A percentile compares a stretch with the other conserved stretches of the same genome.
Conservation (phyloP, 2,797 vertebrate species). For the Rhyacichthys aspro region DNA sequence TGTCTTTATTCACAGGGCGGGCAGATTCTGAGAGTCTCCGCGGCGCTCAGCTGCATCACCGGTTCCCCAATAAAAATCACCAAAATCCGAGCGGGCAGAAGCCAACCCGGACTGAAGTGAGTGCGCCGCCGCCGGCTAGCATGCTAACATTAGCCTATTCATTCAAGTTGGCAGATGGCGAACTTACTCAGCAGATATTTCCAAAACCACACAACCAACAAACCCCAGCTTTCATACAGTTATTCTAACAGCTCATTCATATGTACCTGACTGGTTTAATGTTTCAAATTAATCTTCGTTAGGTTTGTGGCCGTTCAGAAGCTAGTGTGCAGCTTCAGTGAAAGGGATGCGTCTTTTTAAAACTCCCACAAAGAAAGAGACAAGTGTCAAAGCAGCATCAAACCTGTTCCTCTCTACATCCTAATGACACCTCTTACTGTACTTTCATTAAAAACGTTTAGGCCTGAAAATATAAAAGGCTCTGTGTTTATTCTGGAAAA, state of each 20-base stretch:
- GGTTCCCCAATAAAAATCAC: slow-evolving; percentile 84
- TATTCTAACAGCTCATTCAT: not conserved
- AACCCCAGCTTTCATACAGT: accelerated
- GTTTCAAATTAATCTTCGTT: not conserved
- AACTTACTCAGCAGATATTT: slow-evolving; percentile 2
- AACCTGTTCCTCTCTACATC: too few species aligned
- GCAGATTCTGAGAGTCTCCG: slow-evolving; percentile 90
- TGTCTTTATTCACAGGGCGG: slow-evolving; percentile 83
- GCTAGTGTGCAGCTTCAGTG: not conserved
- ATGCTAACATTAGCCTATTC: slow-evolving; percentile 72
- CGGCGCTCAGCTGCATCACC: slow-evolving; percentile 90
- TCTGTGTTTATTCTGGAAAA: slow-evolving; percentile 1
- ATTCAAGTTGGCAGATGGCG: slow-evolving; percentile 44
- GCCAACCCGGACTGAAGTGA: slow-evolving; percentile 92
- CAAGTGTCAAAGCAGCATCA: too few species aligned
- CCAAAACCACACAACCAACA: not conserved
- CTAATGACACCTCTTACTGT: too few species aligned
- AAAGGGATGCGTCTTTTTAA: not conserved
- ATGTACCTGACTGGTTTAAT: not conserved
- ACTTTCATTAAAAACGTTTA: too few species aligned
- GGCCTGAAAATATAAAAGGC: too few species aligned
- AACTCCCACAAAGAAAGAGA: too few species aligned
- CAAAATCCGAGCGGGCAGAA: slow-evolving; percentile 93
- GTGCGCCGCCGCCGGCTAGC: slow-evolving; percentile 32
- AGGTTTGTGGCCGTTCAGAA: not conserved